Evolutionary conservation across 2,797 vertebrate genomes (phyloP), one percentile per base, ranked within the genome.

Genomic region (Phylloscopus collybita): DNA sequence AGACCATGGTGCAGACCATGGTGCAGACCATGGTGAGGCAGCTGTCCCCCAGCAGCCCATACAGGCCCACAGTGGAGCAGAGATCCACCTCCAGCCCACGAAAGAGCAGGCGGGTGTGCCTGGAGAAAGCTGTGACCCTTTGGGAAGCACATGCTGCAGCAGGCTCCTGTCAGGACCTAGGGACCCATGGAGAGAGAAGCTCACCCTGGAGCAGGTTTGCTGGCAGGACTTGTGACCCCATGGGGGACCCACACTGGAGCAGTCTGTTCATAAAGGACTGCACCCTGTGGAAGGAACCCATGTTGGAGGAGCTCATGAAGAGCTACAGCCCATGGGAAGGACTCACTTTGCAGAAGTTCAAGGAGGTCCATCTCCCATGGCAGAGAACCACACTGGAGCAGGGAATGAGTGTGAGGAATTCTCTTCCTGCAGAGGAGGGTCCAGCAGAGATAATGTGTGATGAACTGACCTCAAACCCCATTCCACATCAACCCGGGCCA

Each of bases 171-270:
- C 29, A 45, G 50, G 49, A 26, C 27, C 27, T 16, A 65, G 18
- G 29, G 17, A 59, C 5, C 3, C 1, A 0, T 25, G 88, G 32
- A 80, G 36, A 38, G 10, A 34, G 10, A 12, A 45, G 9, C 18
- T 5, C 47, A 67, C 14, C 18, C 25, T 60, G 69, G 29, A 53
- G n/a, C 25, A 73, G 38, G 29, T 53, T 73, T 60, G 16, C 40
- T 74, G 54, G 40, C 61, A 54, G 47, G 34, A 70, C 13, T 11
- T 78, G 25, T 59, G 29, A 34, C 5, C 7, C 16, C 5, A 2
- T 10, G 30, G 40, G 11, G 10, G 20, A 53, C 12, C 11, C 29
- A 15, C 0, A 0, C 40, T 53, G 69, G 5, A 74, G 40, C 67
- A 72, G 27, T 5, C 25, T 45, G n/a, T 18, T 80, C 40, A 47